phyloP scores from a whole-genome alignment of 23 tunicate species.

The Ascidia mentula region DNA sequence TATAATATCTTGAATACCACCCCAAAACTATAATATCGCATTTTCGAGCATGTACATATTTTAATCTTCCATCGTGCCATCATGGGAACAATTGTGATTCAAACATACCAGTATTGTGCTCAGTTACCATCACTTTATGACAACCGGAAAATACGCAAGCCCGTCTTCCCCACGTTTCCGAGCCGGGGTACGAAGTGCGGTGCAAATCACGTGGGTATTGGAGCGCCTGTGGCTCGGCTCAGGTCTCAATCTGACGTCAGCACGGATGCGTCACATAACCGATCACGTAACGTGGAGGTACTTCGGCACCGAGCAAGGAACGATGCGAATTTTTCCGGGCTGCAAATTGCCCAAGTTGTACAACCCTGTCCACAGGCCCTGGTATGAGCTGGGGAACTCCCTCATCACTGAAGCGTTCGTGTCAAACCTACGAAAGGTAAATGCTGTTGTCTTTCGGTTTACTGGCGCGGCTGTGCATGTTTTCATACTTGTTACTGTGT shows the following conservation, averaged over 20 bases:
- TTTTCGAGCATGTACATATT: no score
- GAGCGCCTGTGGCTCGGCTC: conserved; percentile 28
- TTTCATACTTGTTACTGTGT: no score
- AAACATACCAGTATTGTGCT: no score
- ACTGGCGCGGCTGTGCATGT: no score
- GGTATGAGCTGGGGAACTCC: conserved; percentile 64
- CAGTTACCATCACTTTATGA: conserved; percentile 32
- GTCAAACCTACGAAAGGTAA: background rate
- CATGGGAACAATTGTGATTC: no score
- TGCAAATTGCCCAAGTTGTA: conserved; percentile 68
- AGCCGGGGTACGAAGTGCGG: conserved; percentile 18
- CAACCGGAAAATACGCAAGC: conserved; percentile 13
- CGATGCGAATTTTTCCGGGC: conserved; percentile 81
- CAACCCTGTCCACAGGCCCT: conserved; percentile 66
- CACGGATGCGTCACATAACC: background rate
- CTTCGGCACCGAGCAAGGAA: conserved; percentile 67
- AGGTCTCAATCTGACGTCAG: background rate
- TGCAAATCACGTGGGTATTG: conserved; percentile 30
- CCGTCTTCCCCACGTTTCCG: conserved; percentile 14
- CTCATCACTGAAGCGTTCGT: conserved; percentile 21
- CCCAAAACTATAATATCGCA: no score
- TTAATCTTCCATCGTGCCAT: no score
- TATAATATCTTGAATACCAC: no score
- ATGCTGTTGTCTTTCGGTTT: no score
- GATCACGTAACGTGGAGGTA: conserved; percentile 56